These are phyloP conservation scores for Cotesia chilonis DNA, from an alignment of 1,140 invertebrate species.

Conservation along the genomic window DNA sequence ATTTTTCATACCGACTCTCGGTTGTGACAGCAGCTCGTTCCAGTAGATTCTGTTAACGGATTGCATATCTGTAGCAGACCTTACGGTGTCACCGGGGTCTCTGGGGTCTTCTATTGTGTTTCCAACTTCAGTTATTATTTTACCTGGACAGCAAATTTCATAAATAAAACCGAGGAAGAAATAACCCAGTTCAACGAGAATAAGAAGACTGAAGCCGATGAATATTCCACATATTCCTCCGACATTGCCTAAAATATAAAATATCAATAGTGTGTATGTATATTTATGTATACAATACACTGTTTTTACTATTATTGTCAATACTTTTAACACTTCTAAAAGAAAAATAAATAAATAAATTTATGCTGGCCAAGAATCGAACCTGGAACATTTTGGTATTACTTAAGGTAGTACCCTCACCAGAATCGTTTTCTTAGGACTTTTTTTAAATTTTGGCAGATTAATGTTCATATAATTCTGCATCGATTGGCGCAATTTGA, in stretches of 20 bases:
- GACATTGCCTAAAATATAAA: conserved; percentile 65
- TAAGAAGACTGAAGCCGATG: conserved; percentile 71
- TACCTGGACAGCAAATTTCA: conserved; percentile 21
- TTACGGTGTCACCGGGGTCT: background rate
- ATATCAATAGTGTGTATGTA: conserved; percentile 12
- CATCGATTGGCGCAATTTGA: too few species aligned
- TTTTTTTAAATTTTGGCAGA: too few species aligned
- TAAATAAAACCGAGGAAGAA: conserved; percentile 59
- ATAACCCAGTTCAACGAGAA: conserved; percentile 68
- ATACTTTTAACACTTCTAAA: too few species aligned
- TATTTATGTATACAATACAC: too few species aligned
- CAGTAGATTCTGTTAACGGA: conserved; percentile 43
- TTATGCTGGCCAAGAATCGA: too few species aligned
- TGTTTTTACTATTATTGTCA: too few species aligned
- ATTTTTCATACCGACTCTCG: conserved; percentile 4
- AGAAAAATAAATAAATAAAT: too few species aligned
- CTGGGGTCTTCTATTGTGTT: background rate
- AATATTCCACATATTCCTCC: conserved; percentile 72
- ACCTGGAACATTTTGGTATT: too few species aligned
- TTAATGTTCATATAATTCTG: too few species aligned
- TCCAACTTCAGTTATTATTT: background rate
- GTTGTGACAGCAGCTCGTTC: conserved; percentile 43
- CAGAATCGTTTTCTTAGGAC: too few species aligned
- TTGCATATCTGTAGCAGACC: conserved; percentile 7
- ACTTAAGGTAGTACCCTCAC: too few species aligned